phyloP scores from a whole-genome alignment of 2,888 invertebrate species.

The Standfussiana lucernea region DNA sequence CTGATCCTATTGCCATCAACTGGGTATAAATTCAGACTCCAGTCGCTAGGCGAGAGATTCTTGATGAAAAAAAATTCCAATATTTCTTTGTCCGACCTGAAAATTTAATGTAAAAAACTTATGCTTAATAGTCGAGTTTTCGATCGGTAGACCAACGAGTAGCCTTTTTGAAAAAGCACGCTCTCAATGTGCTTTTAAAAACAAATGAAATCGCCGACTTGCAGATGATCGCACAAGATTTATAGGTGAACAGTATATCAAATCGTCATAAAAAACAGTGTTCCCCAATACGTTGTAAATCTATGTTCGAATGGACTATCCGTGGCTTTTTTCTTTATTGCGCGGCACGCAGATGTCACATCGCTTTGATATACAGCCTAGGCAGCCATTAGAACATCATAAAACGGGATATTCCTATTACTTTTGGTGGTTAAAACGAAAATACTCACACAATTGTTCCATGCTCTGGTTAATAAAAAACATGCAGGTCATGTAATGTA shows the following conservation, averaged over 20 bases:
- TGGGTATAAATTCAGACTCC: not conserved
- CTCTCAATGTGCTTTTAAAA: slow-evolving; percentile 1
- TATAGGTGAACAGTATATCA: slow-evolving; percentile 47
- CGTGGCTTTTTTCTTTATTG: slow-evolving; percentile 62
- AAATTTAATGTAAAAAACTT: not conserved
- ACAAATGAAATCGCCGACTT: slow-evolving; percentile 23
- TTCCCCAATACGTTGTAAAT: slow-evolving; percentile 57
- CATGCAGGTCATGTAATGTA: not conserved
- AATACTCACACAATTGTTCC: not conserved
- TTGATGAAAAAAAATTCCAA: not conserved
- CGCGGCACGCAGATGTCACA: slow-evolving; percentile 57
- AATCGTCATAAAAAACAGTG: slow-evolving; percentile 42
- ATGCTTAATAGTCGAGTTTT: not conserved
- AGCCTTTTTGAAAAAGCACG: not conserved
- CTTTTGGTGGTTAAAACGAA: slow-evolving; percentile 9
- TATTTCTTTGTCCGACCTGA: not conserved
- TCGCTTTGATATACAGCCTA: slow-evolving; percentile 54
- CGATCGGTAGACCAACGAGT: too few species aligned
- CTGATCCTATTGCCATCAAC: not conserved
- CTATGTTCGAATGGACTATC: slow-evolving; percentile 62
- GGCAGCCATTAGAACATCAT: slow-evolving; percentile 58
- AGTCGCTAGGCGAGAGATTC: not conserved
- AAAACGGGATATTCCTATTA: slow-evolving; percentile 52
- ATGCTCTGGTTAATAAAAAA: not conserved
- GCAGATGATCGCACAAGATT: slow-evolving; percentile 30